phyloP scores from a whole-genome alignment of 2,888 invertebrate species.

The Acronicta aceris region DNA sequence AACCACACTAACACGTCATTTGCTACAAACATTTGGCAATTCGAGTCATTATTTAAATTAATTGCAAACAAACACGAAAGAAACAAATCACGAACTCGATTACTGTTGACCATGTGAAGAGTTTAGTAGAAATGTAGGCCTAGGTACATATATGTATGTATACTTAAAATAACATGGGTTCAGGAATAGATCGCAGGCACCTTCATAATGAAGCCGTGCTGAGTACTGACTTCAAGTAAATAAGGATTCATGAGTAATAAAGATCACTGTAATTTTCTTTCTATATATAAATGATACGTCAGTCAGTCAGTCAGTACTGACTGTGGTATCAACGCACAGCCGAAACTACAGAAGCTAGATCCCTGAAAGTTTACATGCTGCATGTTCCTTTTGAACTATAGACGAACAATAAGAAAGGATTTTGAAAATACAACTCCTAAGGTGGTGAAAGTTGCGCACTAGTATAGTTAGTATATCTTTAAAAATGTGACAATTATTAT shows the following conservation, averaged over 20 bases:
- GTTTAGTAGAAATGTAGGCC: slow-evolving; percentile 26
- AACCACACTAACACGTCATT: slow-evolving; percentile 19
- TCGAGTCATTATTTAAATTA: slow-evolving; percentile 41
- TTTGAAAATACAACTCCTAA: no score
- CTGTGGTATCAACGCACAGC: no score
- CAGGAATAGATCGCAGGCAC: slow-evolving; percentile 28
- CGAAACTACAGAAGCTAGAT: no score
- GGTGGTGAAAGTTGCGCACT: no score
- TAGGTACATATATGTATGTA: not conserved
- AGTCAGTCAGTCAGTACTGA: no score
- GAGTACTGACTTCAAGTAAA: not conserved
- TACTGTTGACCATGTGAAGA: slow-evolving; percentile 45
- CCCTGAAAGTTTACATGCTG: no score
- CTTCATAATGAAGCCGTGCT: not conserved
- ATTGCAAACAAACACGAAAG: slow-evolving; percentile 49
- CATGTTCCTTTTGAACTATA: no score
- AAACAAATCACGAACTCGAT: slow-evolving; percentile 48
- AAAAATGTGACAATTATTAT: no score
- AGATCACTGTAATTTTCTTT: not conserved
- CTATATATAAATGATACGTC: no score
- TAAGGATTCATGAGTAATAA: slow-evolving; percentile 4
- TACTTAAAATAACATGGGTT: slow-evolving; percentile 5
- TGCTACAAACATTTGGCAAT: slow-evolving; percentile 37
- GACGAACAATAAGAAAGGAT: no score
- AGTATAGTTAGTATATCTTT: no score